Conservation (phyloP, 2,888 invertebrate genomes). For the Ormia ochracea region DNA sequence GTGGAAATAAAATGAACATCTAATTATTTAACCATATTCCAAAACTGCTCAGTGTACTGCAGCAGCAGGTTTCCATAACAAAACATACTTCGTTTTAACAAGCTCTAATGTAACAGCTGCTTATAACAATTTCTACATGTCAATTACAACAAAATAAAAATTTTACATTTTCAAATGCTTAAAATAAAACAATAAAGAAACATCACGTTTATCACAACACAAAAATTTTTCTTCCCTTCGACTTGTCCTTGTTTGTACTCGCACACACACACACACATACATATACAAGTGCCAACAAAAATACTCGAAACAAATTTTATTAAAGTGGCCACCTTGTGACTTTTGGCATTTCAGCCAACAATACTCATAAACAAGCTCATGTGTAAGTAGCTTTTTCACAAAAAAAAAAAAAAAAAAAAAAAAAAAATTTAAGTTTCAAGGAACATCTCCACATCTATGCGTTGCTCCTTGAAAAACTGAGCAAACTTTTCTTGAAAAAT, state of each 20-base stretch:
- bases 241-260: slow-evolving; percentile 14
- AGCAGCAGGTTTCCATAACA: neutral
- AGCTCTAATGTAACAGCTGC: slow-evolving; percentile 54
- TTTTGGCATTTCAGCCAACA: slow-evolving; percentile 33
- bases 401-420: neutral
- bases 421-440: too few species aligned
- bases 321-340: slow-evolving; percentile 41
- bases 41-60: neutral
- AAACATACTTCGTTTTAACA: neutral
- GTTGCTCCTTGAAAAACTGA: too few species aligned
- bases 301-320: slow-evolving; percentile 20
- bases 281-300: neutral
- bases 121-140: slow-evolving; percentile 61
- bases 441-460: neutral
- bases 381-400: neutral
- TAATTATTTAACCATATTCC: neutral
- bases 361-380: slow-evolving; percentile 1
- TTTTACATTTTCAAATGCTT: slow-evolving; percentile 36
- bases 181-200: slow-evolving; percentile 41
- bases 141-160: slow-evolving; percentile 56
- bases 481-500: neutral
- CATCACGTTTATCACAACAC: neutral
- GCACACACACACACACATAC: too few species aligned
- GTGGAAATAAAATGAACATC: neutral
- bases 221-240: slow-evolving; percentile 3